phyloP scores from a whole-genome alignment of 2,888 invertebrate species.

The Trichopria drosophilae region DNA sequence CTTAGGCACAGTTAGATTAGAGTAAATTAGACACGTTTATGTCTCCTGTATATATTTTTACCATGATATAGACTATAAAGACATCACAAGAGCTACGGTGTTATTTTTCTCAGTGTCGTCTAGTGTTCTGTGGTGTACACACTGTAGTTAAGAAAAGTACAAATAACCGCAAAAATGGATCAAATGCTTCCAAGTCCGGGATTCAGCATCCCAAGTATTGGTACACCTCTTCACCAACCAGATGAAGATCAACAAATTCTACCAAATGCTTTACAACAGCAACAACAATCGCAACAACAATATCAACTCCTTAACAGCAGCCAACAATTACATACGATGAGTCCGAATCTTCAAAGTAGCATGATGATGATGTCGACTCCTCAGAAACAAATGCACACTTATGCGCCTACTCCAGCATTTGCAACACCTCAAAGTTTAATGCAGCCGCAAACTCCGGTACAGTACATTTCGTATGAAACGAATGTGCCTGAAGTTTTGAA shows the following conservation, averaged over 20 bases:
- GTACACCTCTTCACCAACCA: slow-evolving; percentile 86
- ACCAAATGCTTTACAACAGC: slow-evolving; percentile 80
- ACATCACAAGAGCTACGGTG: too few species aligned
- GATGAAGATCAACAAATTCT: slow-evolving; percentile 90
- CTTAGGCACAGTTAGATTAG: too few species aligned
- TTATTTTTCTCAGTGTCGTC: too few species aligned
- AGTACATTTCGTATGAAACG: too few species aligned
- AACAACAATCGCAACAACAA: slow-evolving; percentile 62
- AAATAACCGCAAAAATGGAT: slow-evolving; percentile 68
- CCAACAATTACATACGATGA: slow-evolving; percentile 66
- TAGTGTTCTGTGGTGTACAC: too few species aligned
- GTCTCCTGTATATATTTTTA: too few species aligned
- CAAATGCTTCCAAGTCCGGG: slow-evolving; percentile 89
- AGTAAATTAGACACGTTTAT: too few species aligned
- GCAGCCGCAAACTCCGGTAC: slow-evolving; percentile 88
- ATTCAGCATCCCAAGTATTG: slow-evolving; percentile 86
- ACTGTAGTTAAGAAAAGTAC: too few species aligned
- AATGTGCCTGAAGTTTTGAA: too few species aligned
- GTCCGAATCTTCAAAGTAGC: slow-evolving; percentile 64
- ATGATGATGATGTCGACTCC: slow-evolving; percentile 69
- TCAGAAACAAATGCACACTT: slow-evolving; percentile 75
- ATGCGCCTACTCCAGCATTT: slow-evolving; percentile 73
- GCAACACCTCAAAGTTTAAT: slow-evolving; percentile 82
- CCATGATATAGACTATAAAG: too few species aligned
- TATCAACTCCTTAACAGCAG: slow-evolving; percentile 64